Evolutionary conservation across 2,113 vertebrate genomes (phyloP), one percentile per base, ranked within the genome.

Genomic region (Puma concolor): DNA sequence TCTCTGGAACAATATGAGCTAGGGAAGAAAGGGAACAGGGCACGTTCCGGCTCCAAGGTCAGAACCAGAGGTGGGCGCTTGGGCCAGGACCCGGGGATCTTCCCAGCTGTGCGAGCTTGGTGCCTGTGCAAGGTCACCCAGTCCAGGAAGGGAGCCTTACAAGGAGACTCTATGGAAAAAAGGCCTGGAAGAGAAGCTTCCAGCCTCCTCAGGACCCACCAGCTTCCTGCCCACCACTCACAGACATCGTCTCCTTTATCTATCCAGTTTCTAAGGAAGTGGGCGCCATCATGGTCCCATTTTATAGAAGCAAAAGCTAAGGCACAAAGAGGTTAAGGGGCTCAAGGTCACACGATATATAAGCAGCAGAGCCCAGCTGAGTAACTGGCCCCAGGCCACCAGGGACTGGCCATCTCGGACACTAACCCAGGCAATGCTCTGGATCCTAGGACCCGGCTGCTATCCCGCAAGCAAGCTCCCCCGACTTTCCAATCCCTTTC

Each of bases 11-110:
- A 14, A 77, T 4, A 15, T 29, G 64, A 54, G 31, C 6, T 11
- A 1, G 48, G 33, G 10, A 1, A 60, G 2, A 60, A 33, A 54
- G 36, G 27, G 64, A 11, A 27, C 0, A 1, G n/a, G 38, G 13
- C 10, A 31, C 27, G 41, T 38, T 77, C 76, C 7, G 66, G 21
- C 71, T 48, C 38, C 48, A 87, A 50, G 84, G 57, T 5, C 36
- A 36, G n/a, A 74, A 31, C 23, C 69, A 44, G 71, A 76, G 52
- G 15, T 2, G 1, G 48, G 6, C 13, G 4, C 27, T 48, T 41
- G 0, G 6, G 10, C 31, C 27, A n/a, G 88, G 14, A 60, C 15
- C 57, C 27, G 11, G 4, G 60, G 44, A 50, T 16, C 17, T 44
- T 76, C 60, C 57, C 36, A 48, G 41, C 79, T 63, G 19, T 50